phyloP scores from a whole-genome alignment of 2,888 invertebrate genomes.

The Galerucella pusilla region DNA sequence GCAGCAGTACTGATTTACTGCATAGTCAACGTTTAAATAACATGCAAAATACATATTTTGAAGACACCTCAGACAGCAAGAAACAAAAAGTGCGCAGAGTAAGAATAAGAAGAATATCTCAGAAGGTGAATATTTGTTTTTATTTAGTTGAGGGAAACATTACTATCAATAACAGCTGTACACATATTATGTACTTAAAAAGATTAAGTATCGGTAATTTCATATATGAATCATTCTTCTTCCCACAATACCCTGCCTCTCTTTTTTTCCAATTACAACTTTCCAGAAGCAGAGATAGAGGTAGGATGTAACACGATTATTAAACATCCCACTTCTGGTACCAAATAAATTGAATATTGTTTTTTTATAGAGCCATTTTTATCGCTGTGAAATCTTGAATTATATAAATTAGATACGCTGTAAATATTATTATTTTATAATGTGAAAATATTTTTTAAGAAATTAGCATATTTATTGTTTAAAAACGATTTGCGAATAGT shows the following conservation, averaged over 20 bases:
- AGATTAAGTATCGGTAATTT: neutral
- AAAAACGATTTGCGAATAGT: no score
- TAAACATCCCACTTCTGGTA: neutral
- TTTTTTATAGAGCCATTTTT: neutral
- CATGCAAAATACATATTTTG: no score
- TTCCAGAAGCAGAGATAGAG: neutral
- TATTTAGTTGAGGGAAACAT: no score
- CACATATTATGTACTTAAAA: neutral
- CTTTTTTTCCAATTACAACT: neutral
- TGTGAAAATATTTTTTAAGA: neutral
- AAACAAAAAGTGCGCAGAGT: no score
- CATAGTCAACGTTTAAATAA: no score
- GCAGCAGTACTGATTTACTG: no score
- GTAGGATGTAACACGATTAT: slow-evolving; percentile 7
- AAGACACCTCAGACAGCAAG: no score
- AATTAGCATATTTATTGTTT: neutral
- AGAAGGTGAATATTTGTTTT: no score
- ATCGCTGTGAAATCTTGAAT: neutral
- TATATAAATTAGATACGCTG: neutral
- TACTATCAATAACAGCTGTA: no score
- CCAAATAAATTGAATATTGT: neutral
- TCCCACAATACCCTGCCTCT: slow-evolving; percentile 7
- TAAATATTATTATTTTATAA: neutral
- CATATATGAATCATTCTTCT: slow-evolving; percentile 11
- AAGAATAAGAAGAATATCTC: no score